These are phyloP conservation scores for Lasioglossum villosulum DNA, from an alignment of 2,888 invertebrate genomes.

Conservation along the genomic window DNA sequence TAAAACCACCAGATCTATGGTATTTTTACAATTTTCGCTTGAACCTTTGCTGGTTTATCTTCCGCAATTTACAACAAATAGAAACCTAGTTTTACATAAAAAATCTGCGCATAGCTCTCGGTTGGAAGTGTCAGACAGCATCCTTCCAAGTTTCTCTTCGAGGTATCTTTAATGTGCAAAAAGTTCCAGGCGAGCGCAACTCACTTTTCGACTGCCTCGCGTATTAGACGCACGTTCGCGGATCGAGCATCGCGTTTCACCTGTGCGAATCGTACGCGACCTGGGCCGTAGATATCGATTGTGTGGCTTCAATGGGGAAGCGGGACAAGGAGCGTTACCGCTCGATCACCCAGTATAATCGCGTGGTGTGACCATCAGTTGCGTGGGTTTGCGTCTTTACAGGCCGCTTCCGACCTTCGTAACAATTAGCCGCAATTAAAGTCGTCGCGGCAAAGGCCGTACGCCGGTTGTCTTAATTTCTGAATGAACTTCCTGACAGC, in stretches of 20 bases:
- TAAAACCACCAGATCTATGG: background rate
- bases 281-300: background rate
- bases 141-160: background rate
- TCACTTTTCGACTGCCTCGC: background rate
- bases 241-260: background rate
- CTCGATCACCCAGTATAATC: conserved; percentile 71
- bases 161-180: background rate
- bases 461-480: conserved; percentile 75
- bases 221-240: conserved; percentile 14
- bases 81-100: background rate
- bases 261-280: background rate
- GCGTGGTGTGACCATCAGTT: conserved; percentile 78
- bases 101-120: background rate
- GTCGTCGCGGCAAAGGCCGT: conserved; percentile 78
- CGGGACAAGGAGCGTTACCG: conserved; percentile 51
- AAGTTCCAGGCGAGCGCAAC: background rate
- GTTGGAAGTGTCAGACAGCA: background rate
- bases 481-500: conserved; percentile 70
- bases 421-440: conserved; percentile 83
- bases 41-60: background rate
- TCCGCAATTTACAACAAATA: background rate
- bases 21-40: background rate
- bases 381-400: conserved; percentile 79
- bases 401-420: conserved; percentile 82
- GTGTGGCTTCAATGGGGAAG: conserved; percentile 3